Base-by-base conservation (phyloP, 2,797 vertebrate genomes). In the Neosilurus hyrtlii region DNA sequence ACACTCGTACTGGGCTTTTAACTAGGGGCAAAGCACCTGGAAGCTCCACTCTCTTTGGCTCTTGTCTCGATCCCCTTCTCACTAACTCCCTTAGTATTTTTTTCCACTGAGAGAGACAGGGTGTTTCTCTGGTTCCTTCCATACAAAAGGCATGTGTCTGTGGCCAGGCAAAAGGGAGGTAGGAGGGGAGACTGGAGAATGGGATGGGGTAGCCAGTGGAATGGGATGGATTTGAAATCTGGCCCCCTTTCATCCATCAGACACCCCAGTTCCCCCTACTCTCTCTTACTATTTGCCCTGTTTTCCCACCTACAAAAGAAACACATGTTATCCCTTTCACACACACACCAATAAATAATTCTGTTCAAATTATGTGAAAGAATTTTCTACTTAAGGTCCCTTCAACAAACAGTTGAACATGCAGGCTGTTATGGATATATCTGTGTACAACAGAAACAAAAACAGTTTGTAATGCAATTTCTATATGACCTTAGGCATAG, bases 141-240 rank as follows among this genome's bases (percentile, higher is more conserved):
- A 88, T 89, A 92, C 92, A 93, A 95, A 95, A 94, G 90, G 83
- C 89, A 91, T 91, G 92, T 92, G 91, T 92, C 88, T 91, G 90
- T 89, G 89, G 88, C 88, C 88, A 88, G 91, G 89, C 81, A 90
- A 86, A 79, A 79, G 89, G 86, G 90, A 89, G 86, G 90, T 88
- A 86, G 91, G 90, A 91, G 82, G 81, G 92, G 90, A 91, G 93
- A 87, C 89, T 87, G 91, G 88, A 91, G 92, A 91, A 93, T 89
- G 89, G 93, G 92, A 93, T 93, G 92, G 91, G 89, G 91, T 92
- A 86, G 90, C 67, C 81, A 84, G 49, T 37, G 70, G 63, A 86
- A 89, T 91, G 88, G 90, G 91, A 91, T 92, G 92, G 83, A 88
- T 88, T 88, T 77, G 22, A 85, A 91, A 88, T 83, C 85, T 74